Evolutionary conservation across 2,888 invertebrate genomes (phyloP).

Genomic region (Auanema sp.): DNA sequence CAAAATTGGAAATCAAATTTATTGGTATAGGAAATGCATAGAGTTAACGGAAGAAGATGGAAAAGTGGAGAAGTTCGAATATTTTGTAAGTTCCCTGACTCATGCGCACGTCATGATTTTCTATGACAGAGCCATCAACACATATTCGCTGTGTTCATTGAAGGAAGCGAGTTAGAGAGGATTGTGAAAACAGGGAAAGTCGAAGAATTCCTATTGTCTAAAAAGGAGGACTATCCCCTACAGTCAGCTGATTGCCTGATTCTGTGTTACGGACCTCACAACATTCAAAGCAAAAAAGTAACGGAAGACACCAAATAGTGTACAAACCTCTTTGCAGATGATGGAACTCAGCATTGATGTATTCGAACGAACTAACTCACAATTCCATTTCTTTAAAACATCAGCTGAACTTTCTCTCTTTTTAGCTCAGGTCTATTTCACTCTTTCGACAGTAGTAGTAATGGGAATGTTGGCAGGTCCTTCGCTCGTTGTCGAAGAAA

Average conservation of each 20-base stretch:
- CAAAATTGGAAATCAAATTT: conserved; percentile 25
- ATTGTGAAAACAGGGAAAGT: conserved; percentile 18
- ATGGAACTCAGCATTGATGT: conserved; percentile 23
- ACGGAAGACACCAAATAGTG: too few relatives aligned
- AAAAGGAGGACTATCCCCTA: conserved; percentile 25
- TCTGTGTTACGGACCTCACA: conserved; percentile 26
- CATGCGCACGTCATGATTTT: neutral
- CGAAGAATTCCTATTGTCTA: conserved; percentile 27
- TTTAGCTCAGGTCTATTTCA: conserved; percentile 9
- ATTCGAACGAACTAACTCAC: conserved; percentile 26
- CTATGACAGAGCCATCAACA: conserved; percentile 31
- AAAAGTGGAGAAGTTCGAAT: conserved; percentile 26
- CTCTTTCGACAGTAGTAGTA: too few relatives aligned
- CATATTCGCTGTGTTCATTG: conserved; percentile 27
- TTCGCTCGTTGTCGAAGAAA: too few relatives aligned
- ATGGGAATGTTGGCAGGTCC: too few relatives aligned
- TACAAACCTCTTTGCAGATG: too few relatives aligned
- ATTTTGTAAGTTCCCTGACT: conserved; percentile 8
- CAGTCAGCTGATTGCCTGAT: conserved; percentile 24
- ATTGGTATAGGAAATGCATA: conserved; percentile 32
- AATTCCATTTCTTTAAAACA: conserved; percentile 19
- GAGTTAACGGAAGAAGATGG: conserved; percentile 27
- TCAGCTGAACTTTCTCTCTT: conserved; percentile 14
- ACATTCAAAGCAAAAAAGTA: conserved; percentile 25
- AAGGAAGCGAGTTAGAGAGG: conserved; percentile 5